Conservation (phyloP, 2,797 vertebrate genomes). For the Gallirallus australis region DNA sequence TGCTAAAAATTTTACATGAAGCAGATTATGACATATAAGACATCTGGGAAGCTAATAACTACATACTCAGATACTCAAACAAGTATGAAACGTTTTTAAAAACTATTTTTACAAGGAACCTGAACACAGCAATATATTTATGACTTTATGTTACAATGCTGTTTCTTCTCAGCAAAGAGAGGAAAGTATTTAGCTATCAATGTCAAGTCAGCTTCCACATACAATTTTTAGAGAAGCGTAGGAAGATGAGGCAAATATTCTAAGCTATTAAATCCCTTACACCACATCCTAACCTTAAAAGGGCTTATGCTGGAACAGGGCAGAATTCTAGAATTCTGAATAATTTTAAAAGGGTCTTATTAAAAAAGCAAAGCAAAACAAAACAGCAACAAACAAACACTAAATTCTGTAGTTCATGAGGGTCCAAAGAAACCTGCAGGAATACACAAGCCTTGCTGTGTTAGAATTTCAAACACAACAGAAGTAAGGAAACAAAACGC, state of each 20-base stretch:
- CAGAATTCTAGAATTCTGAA: background rate
- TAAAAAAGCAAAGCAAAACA: background rate
- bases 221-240: background rate
- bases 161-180: background rate
- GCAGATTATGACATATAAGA: background rate
- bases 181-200: background rate
- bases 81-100: background rate
- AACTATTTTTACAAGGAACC: background rate
- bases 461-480: background rate
- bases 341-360: background rate
- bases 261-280: background rate
- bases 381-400: background rate
- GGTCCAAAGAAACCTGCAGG: rapidly evolving
- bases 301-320: background rate
- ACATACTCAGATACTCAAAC: background rate
- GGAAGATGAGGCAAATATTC: background rate
- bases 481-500: background rate
- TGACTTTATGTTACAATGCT: background rate
- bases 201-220: background rate
- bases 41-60: background rate
- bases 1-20: background rate
- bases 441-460: background rate
- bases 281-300: background rate
- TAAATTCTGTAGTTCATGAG: background rate
- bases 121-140: background rate